These are phyloP conservation scores for Lysandra coridon DNA, from an alignment of 2,888 invertebrate genomes.

Conservation along the genomic window DNA sequence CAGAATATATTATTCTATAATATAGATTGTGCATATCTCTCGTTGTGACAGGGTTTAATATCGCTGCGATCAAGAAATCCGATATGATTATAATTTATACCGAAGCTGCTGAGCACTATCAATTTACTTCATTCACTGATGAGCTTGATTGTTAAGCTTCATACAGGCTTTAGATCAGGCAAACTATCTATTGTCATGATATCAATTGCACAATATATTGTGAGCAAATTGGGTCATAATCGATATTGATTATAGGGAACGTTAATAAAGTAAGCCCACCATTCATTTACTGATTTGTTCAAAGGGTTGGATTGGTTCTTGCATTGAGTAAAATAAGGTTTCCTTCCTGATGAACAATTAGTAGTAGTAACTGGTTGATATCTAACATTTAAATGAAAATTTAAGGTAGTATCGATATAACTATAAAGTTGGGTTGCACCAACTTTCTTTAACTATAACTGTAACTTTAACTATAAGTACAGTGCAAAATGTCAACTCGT, in stretches of 20 bases:
- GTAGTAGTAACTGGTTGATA: no score
- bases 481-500: no score
- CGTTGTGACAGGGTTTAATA: background rate
- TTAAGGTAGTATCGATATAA: no score
- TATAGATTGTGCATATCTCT: background rate
- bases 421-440: no score
- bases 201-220: constrained; percentile 1
- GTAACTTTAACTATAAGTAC: no score
- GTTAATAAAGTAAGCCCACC: background rate
- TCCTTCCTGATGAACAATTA: no score
- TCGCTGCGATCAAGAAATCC: background rate
- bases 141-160: constrained; percentile 19
- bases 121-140: constrained; percentile 24
- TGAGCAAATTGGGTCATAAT: background rate
- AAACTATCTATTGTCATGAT: constrained; percentile 15
- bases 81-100: constrained; percentile 2
- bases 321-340: background rate
- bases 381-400: no score
- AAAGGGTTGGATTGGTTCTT: background rate
- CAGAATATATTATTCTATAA: no score
- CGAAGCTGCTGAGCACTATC: background rate
- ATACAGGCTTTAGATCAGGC: background rate
- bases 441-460: no score
- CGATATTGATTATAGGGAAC: background rate
- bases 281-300: background rate